Evolutionary conservation across 2,888 invertebrate genomes (phyloP).

Genomic region (Abscondita cerata): DNA sequence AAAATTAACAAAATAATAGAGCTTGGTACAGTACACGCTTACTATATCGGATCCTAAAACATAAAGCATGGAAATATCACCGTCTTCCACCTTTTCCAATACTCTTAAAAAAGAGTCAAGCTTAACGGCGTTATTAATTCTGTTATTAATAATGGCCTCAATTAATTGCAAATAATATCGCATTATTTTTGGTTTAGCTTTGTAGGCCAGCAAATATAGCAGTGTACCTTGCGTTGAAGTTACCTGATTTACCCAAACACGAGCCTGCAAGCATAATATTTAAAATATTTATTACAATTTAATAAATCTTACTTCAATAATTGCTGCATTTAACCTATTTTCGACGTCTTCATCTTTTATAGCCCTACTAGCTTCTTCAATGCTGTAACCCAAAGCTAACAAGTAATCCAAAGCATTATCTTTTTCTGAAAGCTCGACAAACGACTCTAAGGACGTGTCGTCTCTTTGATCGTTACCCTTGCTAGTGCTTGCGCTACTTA

Average conservation of each 20-base stretch:
- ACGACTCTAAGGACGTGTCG: constrained; percentile 17
- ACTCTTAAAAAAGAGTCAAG: constrained; percentile 47
- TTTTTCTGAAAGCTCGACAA: constrained; percentile 48
- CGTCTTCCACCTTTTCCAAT: constrained; percentile 47
- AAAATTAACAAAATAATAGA: too few species aligned
- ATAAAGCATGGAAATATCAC: constrained; percentile 44
- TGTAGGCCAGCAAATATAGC: constrained; percentile 45
- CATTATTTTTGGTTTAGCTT: constrained; percentile 47
- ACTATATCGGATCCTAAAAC: constrained; percentile 46
- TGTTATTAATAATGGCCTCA: constrained; percentile 48
- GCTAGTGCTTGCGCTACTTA: constrained; percentile 39
- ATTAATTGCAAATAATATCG: constrained; percentile 49
- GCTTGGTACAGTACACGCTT: too few species aligned
- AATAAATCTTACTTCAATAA: constrained; percentile 43
- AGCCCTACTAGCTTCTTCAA: constrained; percentile 48
- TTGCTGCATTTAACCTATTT: constrained; percentile 45
- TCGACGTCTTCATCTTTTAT: constrained; percentile 48
- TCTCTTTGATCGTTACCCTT: background rate
- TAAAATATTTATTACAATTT: background rate
- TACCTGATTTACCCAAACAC: constrained; percentile 48
- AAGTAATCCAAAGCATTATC: constrained; percentile 47
- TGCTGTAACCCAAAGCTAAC: constrained; percentile 47
- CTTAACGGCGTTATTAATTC: constrained; percentile 48
- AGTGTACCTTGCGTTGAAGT: constrained; percentile 47
- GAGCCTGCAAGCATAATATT: constrained; percentile 39